Conservation (phyloP, 2,888 invertebrate species). For the Aphodius sticticus region DNA sequence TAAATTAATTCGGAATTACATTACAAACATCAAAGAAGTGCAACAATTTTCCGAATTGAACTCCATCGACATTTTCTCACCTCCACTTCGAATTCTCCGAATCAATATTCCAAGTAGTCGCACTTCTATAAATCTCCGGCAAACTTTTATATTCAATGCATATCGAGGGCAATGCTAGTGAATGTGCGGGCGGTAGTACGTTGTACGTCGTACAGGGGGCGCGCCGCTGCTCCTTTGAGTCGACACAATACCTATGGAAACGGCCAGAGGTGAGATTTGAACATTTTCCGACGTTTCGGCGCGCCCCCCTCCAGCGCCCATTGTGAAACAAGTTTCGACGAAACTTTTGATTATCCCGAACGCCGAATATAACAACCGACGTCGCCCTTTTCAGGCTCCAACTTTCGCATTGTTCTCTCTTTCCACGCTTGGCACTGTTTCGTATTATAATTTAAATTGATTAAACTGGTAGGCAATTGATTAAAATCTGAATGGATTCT, state of each 20-base stretch:
- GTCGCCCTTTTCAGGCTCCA: neutral
- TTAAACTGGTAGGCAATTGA: neutral
- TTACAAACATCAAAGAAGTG: too few relatives aligned
- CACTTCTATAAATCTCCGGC: neutral
- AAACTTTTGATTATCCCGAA: constrained; percentile 4
- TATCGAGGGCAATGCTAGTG: neutral
- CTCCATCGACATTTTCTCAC: too few relatives aligned
- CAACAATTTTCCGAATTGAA: too few relatives aligned
- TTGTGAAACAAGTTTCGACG: neutral
- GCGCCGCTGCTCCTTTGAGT: neutral
- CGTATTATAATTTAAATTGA: constrained; percentile 4
- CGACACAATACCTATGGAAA: constrained; percentile 4
- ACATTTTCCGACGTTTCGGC: neutral
- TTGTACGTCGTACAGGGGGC: neutral
- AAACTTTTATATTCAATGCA: neutral
- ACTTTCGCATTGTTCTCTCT: neutral
- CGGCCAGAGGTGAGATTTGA: neutral
- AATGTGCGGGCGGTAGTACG: neutral
- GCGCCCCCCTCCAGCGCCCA: neutral
- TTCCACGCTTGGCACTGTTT: neutral
- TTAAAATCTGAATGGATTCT: neutral
- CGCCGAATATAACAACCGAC: neutral
- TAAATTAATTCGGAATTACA: too few relatives aligned
- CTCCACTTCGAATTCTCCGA: too few relatives aligned
- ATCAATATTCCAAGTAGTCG: neutral